Percentiles rank a stretch among this genome's conserved stretches.
These are phyloP conservation scores for Anticlea derivata DNA, from an alignment of 2,888 invertebrate species.

Conservation along the genomic window DNA sequence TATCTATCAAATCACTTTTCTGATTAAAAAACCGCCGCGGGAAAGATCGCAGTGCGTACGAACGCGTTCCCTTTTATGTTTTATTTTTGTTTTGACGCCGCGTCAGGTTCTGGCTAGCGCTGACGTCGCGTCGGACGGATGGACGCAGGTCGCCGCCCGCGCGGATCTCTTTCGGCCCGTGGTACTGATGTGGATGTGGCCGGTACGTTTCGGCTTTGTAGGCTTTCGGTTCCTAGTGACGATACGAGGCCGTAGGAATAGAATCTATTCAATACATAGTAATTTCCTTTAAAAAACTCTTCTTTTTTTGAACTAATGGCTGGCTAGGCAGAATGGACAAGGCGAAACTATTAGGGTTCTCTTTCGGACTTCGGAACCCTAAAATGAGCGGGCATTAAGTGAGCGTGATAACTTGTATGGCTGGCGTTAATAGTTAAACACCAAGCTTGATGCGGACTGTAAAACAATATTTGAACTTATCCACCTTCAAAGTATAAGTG, in stretches of 20 bases:
- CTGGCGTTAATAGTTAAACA: no score
- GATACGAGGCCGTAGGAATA: neutral
- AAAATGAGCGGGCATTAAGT: neutral
- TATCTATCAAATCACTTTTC: no score
- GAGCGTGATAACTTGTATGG: no score
- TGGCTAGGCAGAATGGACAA: no score
- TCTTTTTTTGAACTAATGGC: no score
- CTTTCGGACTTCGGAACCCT: no score
- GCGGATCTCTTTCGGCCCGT: slow-evolving; percentile 82
- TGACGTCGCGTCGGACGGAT: slow-evolving; percentile 58
- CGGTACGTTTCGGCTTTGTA: slow-evolving; percentile 40
- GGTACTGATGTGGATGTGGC: slow-evolving; percentile 63
- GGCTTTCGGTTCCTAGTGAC: slow-evolving; percentile 4
- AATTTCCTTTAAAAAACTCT: no score
- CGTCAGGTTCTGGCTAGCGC: slow-evolving; percentile 73
- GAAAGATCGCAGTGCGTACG: slow-evolving; percentile 7
- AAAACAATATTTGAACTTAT: no score
- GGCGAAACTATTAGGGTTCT: no score
- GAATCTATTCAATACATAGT: no score
- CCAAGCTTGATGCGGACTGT: no score
- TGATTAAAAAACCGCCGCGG: neutral
- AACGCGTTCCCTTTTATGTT: slow-evolving; percentile 39
- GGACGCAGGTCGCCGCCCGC: slow-evolving; percentile 71
- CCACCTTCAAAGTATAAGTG: no score
- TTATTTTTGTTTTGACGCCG: slow-evolving; percentile 42